Conservation (phyloP, 2,797 vertebrate genomes). For the Champsocephalus esox region DNA sequence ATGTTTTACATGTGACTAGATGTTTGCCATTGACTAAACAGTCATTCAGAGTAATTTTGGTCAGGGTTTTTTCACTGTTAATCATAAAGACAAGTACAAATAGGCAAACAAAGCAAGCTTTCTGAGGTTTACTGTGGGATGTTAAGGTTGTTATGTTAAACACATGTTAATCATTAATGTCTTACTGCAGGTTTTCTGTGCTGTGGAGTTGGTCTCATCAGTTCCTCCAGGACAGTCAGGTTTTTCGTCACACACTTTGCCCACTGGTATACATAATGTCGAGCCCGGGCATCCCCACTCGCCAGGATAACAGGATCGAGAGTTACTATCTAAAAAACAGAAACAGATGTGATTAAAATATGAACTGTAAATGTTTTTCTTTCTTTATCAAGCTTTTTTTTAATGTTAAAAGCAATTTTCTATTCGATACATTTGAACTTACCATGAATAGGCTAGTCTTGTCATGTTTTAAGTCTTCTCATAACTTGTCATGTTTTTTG, state of each 20-base stretch:
- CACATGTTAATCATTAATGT: background rate
- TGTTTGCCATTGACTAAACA: background rate
- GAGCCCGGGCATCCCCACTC: constrained; percentile 85
- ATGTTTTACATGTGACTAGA: background rate
- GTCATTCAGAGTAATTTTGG: background rate
- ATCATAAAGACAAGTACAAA: background rate
- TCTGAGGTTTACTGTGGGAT: background rate
- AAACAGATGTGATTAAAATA: background rate
- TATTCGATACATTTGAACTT: background rate
- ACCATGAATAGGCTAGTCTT: background rate
- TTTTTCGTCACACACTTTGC: constrained; percentile 79
- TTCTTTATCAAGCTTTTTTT: background rate
- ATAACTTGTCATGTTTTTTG: background rate
- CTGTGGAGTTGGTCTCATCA: constrained; percentile 81
- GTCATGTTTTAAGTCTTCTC: background rate
- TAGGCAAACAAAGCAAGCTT: background rate
- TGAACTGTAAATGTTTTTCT: background rate
- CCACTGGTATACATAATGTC: constrained; percentile 71
- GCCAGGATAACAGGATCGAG: constrained; percentile 82
- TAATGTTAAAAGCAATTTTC: background rate
- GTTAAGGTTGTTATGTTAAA: background rate
- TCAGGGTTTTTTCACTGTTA: background rate
- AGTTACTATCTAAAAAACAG: constrained; percentile 75
- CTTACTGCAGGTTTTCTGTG: constrained; percentile 79
- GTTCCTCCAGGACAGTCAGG: constrained; percentile 81